A percentile compares a stretch with the other conserved stretches of the same genome.
Conservation (phyloP, 2,888 invertebrate species). For the Metalampra italica region DNA sequence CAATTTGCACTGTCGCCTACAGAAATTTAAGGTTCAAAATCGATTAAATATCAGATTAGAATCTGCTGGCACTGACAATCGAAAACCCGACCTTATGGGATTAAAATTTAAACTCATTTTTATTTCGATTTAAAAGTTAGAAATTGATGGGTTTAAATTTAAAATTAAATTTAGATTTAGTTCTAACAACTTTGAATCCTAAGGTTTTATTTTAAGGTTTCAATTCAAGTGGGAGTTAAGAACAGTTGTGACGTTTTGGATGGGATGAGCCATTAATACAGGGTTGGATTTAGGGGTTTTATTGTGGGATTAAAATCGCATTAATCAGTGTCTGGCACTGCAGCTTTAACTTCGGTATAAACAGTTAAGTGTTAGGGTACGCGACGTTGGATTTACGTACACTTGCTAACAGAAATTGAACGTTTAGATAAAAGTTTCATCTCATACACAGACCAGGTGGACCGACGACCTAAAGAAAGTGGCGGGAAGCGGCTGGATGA, state of each 20-base stretch:
- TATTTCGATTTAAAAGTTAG: constrained; percentile 61
- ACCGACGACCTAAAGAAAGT: too few relatives aligned
- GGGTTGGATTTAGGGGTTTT: constrained; percentile 81
- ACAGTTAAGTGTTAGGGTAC: constrained; percentile 77
- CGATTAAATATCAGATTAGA: constrained; percentile 17
- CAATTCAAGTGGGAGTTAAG: constrained; percentile 34
- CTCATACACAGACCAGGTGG: too few relatives aligned
- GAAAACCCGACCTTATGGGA: constrained; percentile 57
- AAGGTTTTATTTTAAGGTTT: constrained; percentile 22
- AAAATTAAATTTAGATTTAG: constrained; percentile 16
- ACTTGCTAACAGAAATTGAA: constrained; percentile 19
- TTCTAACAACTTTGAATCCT: background rate
- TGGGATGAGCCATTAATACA: constrained; percentile 73
- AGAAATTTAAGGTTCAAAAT: constrained; percentile 28
- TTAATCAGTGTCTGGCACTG: constrained; percentile 82
- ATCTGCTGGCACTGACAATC: constrained; percentile 32
- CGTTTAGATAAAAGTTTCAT: background rate
- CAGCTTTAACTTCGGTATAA: constrained; percentile 75
- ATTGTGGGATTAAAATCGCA: constrained; percentile 82
- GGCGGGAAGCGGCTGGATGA: too few relatives aligned
- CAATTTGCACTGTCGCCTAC: constrained; percentile 35
- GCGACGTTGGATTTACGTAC: constrained; percentile 58
- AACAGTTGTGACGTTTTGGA: constrained; percentile 66
- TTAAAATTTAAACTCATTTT: constrained; percentile 66
- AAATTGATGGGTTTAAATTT: constrained; percentile 36